These are phyloP conservation scores for Raphicerus campestris DNA, from an alignment of 2,113 vertebrate genomes.

Conservation along the genomic window DNA sequence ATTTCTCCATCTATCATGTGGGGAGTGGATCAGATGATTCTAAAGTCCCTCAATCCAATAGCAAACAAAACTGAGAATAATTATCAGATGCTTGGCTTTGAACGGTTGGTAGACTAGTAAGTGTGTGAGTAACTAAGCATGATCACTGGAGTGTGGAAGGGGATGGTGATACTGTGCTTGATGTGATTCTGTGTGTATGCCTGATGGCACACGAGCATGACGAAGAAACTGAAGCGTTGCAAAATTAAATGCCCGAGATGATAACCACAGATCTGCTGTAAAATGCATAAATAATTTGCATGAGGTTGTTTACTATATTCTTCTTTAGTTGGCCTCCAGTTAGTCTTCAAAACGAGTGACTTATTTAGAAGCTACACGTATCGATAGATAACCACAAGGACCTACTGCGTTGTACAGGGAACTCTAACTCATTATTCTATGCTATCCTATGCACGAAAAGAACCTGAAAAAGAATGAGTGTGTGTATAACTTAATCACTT, in stretches of 20 bases:
- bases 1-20: background rate
- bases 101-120: background rate
- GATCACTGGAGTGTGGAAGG: background rate
- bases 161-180: background rate
- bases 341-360: background rate
- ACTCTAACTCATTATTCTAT: background rate
- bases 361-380: background rate
- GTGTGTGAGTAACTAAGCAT: background rate
- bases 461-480: background rate
- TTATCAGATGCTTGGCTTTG: background rate
- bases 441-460: background rate
- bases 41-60: background rate
- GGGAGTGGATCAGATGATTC: background rate
- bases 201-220: background rate
- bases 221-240: background rate
- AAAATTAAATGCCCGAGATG: background rate
- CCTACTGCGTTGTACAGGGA: background rate
- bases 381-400: background rate
- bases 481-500: background rate
- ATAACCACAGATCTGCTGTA: background rate
- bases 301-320: background rate
- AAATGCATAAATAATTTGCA: background rate
- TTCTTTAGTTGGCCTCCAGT: background rate
- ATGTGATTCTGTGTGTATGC: background rate
- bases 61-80: slow-evolving; percentile 26